These are phyloP conservation scores for Nibea albiflora DNA, from an alignment of 2,113 vertebrate genomes.

Conservation along the genomic window DNA sequence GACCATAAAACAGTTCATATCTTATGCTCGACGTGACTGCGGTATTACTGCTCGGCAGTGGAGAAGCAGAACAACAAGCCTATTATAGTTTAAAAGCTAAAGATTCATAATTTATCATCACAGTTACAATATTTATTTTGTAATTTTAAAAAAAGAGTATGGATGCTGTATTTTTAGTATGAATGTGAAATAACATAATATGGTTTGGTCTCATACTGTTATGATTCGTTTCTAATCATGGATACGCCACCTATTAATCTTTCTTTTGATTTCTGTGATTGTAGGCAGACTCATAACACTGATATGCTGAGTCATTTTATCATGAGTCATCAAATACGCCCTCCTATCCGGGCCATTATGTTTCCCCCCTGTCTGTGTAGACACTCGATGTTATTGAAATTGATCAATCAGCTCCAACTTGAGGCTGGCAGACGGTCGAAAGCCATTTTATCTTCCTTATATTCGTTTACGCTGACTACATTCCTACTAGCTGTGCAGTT, in stretches of 20 bases:
- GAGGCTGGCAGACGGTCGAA: neutral
- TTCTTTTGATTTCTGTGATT: constrained; percentile 3
- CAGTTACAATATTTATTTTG: neutral
- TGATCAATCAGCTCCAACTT: constrained; percentile 1
- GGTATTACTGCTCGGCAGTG: neutral
- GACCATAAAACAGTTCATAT: constrained; percentile 24
- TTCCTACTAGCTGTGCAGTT: too few species aligned
- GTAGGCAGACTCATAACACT: neutral
- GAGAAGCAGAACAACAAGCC: neutral
- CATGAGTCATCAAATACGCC: constrained; percentile 43
- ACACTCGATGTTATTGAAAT: neutral
- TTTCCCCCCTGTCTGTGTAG: neutral
- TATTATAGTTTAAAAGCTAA: neutral
- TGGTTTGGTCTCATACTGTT: neutral
- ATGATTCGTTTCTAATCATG: neutral
- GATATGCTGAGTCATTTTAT: constrained; percentile 52
- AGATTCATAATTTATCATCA: neutral
- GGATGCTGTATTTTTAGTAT: neutral
- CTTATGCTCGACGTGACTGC: neutral
- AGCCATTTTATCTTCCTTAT: neutral
- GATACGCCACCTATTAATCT: constrained; percentile 8
- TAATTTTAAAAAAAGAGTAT: neutral
- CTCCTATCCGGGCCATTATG: neutral
- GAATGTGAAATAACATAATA: neutral
- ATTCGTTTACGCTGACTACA: neutral